Base-by-base conservation (phyloP, 2,888 invertebrate genomes). In the Synergus umbraculus region DNA sequence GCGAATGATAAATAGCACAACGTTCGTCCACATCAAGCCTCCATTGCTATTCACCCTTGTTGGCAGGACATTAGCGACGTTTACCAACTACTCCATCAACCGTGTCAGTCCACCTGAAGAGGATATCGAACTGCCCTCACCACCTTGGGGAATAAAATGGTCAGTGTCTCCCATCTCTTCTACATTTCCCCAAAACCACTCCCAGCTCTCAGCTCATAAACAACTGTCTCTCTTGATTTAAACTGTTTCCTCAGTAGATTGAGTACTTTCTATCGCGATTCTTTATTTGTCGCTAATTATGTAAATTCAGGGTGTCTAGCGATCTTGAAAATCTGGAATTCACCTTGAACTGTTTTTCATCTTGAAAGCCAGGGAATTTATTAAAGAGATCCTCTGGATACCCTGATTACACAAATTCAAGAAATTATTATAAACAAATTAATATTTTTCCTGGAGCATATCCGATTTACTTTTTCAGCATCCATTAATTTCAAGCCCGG, bases 81-180 rank as follows among this genome's bases (percentile, higher is more conserved):
- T 83, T 82, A 84, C 87, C 87, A 84, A 86, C 87, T 87, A 87
- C 89, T 89, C 89, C 87, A 89, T 89, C 89, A 89, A 88, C 82
- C 66, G 73, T 80, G 85, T 85, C 86, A 86, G 87, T 83, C 85
- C 83, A 83, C 81, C 84, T 83, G 81, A 82, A 83, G 82, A 85
- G 87, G 84, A 85, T 84, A 85, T 83, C 83, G 82, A 85, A 81
- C 83, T 77, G 83, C 83, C 81, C 80, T 80, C 82, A 82, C 76
- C 69, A 43, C 54, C 67, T 49, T 83, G n/a, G 87, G 82, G 85
- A 84, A 69, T 37, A 60, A 79, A 82, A 60, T 83, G 85, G 85
- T 85, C 87, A 86, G 87, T 78, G 49, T 29, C 49, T 46, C 46
- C 18, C 22, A 49, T 69, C 37, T 73, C 41, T 73, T 49, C 73